Conservation (phyloP, 2,797 vertebrate genomes). For the Dermochelys coriacea region DNA sequence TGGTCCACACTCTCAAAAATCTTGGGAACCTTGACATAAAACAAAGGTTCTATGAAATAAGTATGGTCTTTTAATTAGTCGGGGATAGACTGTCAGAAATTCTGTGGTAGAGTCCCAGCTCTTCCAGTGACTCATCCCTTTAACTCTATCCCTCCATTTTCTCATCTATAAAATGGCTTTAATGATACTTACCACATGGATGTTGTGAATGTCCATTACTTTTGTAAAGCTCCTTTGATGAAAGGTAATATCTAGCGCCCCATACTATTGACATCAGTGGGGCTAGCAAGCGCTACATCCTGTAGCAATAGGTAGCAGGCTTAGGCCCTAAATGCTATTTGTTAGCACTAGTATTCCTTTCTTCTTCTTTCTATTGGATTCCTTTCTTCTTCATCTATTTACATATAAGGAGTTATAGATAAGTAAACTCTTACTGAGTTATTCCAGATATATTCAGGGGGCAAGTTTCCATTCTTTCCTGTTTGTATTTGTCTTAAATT, state of each 20-base stretch:
- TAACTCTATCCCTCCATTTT: conserved; percentile 12
- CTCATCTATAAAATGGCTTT: conserved; percentile 27
- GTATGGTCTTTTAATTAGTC: not conserved
- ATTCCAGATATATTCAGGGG: not conserved
- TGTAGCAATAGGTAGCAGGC: not conserved
- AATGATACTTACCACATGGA: not conserved
- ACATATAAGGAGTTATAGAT: not conserved
- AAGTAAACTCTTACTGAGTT: not conserved
- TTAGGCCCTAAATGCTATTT: not conserved
- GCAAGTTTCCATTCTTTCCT: conserved; percentile 61
- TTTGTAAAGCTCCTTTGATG: conserved; percentile 18
- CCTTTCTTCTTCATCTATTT: conserved; percentile 20
- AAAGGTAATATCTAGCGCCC: conserved; percentile 43
- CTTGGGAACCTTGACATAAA: not conserved
- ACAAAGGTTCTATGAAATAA: not conserved
- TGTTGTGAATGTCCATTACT: conserved; percentile 32
- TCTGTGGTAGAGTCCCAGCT: not conserved
- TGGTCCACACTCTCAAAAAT: not conserved
- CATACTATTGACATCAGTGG: conserved; percentile 38
- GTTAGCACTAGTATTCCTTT: conserved; percentile 27
- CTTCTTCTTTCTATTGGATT: not conserved
- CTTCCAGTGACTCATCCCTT: not conserved
- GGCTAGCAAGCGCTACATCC: conserved; percentile 7
- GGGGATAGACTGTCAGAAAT: not conserved
- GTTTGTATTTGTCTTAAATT: conserved; percentile 34